phyloP scores from a whole-genome alignment of 2,113 vertebrate species.

The Anhinga rufa region DNA sequence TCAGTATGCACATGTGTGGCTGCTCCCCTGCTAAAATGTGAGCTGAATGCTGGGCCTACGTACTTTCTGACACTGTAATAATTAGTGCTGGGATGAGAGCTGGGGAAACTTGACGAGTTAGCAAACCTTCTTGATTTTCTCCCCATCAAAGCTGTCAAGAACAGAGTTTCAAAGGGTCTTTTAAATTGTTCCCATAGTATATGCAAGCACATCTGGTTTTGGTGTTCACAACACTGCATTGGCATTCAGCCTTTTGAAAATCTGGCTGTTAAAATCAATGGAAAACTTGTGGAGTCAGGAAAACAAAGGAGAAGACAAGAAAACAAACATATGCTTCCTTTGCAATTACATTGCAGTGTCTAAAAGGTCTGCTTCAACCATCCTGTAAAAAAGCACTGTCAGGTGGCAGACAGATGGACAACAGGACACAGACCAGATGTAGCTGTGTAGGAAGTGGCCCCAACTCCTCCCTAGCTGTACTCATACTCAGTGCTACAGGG shows the following conservation, averaged over 20 bases:
- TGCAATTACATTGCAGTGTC: not conserved
- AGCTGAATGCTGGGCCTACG: not conserved
- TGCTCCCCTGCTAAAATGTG: not conserved
- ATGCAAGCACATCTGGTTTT: slow-evolving; percentile 30
- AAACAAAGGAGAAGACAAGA: slow-evolving; percentile 26
- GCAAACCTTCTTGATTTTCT: not conserved
- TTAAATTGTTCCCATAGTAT: slow-evolving; percentile 2
- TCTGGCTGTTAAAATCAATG: slow-evolving; percentile 8
- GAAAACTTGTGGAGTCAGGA: not conserved
- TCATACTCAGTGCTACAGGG: not conserved
- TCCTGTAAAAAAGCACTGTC: not conserved
- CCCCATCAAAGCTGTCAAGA: not conserved
- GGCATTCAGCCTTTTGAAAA: slow-evolving; percentile 19
- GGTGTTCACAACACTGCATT: not conserved
- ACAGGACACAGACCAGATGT: not conserved
- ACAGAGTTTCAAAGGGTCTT: slow-evolving; percentile 6
- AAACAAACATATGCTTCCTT: slow-evolving; percentile 16
- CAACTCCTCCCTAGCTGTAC: not conserved
- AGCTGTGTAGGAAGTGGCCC: not conserved
- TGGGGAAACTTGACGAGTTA: not conserved
- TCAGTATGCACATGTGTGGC: not conserved
- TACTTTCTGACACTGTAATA: not conserved
- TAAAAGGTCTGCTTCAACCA: not conserved
- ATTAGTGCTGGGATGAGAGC: not conserved
- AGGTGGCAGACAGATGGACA: slow-evolving; percentile 7